Evolutionary conservation across 2,888 invertebrate genomes (phyloP), one percentile per base, ranked within the genome.

Genomic region (Agrotis segetum): DNA sequence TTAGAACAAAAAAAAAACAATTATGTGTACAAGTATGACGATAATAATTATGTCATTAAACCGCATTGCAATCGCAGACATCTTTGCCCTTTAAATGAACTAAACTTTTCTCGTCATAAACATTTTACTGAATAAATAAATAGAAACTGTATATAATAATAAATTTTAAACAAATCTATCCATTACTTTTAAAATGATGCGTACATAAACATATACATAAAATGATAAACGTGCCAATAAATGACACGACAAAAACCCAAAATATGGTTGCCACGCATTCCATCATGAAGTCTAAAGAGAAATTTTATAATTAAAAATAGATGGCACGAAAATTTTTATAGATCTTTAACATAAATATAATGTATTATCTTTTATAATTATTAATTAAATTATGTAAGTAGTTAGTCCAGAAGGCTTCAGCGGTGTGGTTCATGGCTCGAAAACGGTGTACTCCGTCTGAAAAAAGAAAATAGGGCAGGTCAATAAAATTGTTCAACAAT

Each of bases 361-460:
- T 44, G 5, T 40, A 14, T 19, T 19, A 17, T 64, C 0, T 63
- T 19, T 59, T 55, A 55, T n/a, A 13, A 2, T 44, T 67, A 74
- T 44, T 34, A n/a, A 24, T 78, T 78, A 34, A 50, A 58, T 58
- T 14, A 63, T 60, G 4, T 13, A 29, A 11, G 14, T 50, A 40
- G 21, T 64, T 16, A 16, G 0, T 55, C n/a, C 60, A 14, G 69
- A 29, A 16, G 40, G 13, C 47, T 11, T 50, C 53, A 34, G 40
- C 14, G 9, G 46, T 21, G 19, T 21, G 13, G 17, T 44, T 77
- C 63, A 74, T 63, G 74, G 79, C 16, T 87, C 77, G 59, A 80
- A 77, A 50, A 72, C 71, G 7, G 74, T 74, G 74, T 83, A 85
- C 66, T 87, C 82, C 19, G 67, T 81, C 89, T 89, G 88, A 62